phyloP scores from a whole-genome alignment of 1,140 invertebrate genomes.

The Drosophila asahinai region DNA sequence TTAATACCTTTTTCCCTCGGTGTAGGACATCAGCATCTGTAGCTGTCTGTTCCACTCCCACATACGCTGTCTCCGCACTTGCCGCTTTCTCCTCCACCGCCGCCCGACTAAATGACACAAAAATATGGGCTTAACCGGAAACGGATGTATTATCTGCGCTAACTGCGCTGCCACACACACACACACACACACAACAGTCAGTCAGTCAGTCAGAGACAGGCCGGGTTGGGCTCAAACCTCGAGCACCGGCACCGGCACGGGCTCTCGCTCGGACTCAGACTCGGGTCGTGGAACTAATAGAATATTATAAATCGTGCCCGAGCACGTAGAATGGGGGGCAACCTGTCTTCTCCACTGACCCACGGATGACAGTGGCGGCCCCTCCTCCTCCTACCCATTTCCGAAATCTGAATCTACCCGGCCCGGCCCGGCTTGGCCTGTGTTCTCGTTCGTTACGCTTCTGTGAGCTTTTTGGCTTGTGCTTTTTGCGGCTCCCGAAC shows the following conservation, averaged over 20 bases:
- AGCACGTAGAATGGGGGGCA: conserved; percentile 47
- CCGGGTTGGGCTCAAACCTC: conserved; percentile 41
- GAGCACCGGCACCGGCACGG: conserved; percentile 20
- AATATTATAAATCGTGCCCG: conserved; percentile 78
- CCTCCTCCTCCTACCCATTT: conserved; percentile 26
- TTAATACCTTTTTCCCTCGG: conserved; percentile 1
- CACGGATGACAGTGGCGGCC: conserved; percentile 60
- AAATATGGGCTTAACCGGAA: conserved; percentile 85
- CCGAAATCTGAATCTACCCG: conserved; percentile 22
- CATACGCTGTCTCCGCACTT: conserved; percentile 33
- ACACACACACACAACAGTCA: conserved; percentile 11
- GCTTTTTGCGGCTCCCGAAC: conserved; percentile 70
- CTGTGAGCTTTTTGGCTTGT: conserved; percentile 76
- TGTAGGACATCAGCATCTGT: conserved; percentile 75
- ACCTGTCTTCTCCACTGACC: conserved; percentile 74
- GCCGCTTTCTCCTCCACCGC: conserved; percentile 1
- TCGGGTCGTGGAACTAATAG: conserved; percentile 82
- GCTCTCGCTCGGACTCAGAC: conserved; percentile 43
- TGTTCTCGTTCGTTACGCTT: conserved; percentile 72
- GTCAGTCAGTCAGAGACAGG: conserved; percentile 30
- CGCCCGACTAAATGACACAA: conserved; percentile 75
- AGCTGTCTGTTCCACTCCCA: conserved; percentile 72
- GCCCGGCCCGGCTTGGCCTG: background rate
- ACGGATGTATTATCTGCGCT: conserved; percentile 85
- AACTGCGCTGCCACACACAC: conserved; percentile 76